Percentiles rank a stretch among this genome's conserved stretches.
Conservation (phyloP, 1,140 invertebrate genomes). For the Amyelois transitella region DNA sequence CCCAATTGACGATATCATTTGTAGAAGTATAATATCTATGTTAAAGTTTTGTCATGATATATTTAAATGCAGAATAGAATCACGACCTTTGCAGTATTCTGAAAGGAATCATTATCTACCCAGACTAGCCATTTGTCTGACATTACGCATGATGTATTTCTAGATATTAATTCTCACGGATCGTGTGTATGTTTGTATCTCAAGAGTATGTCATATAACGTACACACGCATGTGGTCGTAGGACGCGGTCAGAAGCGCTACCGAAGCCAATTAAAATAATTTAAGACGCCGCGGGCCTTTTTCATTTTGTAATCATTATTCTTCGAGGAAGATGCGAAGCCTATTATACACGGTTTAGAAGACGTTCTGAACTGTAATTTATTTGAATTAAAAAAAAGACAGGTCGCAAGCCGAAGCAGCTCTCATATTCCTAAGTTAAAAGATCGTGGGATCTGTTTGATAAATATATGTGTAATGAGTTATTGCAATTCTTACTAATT, state of each 20-base stretch:
- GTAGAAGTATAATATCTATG: background rate
- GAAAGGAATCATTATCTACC: background rate
- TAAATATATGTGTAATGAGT: background rate
- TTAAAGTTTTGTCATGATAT: background rate
- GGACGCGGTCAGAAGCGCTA: conserved; percentile 50
- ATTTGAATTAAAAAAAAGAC: conserved; percentile 35
- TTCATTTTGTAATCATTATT: conserved; percentile 70
- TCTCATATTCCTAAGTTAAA: conserved; percentile 5
- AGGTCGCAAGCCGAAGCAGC: conserved; percentile 18
- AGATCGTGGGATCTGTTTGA: background rate
- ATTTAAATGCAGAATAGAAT: background rate
- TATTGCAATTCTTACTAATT: background rate
- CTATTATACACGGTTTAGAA: conserved; percentile 63
- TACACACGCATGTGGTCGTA: conserved; percentile 23
- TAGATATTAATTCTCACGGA: conserved; percentile 1
- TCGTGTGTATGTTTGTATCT: background rate
- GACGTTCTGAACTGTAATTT: conserved; percentile 50
- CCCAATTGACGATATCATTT: background rate
- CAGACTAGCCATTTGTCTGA: background rate
- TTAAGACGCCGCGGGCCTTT: conserved; percentile 67
- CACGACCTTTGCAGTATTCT: background rate
- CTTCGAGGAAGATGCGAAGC: conserved; percentile 58
- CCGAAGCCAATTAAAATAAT: conserved; percentile 76
- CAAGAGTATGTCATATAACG: conserved; percentile 20
- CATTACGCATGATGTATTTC: background rate